Percentiles rank a stretch among this genome's conserved stretches.
phyloP scores from a whole-genome alignment of 2,113 vertebrate genomes.

The Esox niger region DNA sequence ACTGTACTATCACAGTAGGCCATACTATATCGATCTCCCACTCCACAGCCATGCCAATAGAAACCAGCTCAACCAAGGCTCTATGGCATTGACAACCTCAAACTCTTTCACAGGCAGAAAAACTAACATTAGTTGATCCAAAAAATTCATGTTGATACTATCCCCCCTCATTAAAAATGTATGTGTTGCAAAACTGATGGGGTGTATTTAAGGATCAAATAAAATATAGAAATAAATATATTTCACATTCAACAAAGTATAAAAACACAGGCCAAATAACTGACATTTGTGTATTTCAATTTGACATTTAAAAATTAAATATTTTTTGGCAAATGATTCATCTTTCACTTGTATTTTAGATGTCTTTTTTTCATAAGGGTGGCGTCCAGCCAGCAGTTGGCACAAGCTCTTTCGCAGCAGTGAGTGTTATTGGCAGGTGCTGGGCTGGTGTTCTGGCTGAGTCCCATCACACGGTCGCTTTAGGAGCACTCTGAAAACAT shows the following conservation, averaged over 20 bases:
- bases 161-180: background rate
- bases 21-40: background rate
- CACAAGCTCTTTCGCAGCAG: slow-evolving; percentile 17
- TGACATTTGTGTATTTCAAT: no score
- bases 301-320: no score
- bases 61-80: slow-evolving; percentile 19
- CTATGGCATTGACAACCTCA: slow-evolving; percentile 24
- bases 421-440: slow-evolving; percentile 29
- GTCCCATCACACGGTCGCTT: slow-evolving; percentile 5
- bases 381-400: slow-evolving; percentile 26
- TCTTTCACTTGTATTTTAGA: slow-evolving; percentile 10
- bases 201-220: no score
- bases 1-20: background rate
- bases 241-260: no score
- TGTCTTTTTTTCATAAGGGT: no score
- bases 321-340: no score
- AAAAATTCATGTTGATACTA: background rate
- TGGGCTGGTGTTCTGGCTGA: slow-evolving; percentile 30
- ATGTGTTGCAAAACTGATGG: slow-evolving; percentile 24
- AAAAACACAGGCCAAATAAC: no score
- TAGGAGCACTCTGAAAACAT: background rate
- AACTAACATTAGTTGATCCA: slow-evolving; percentile 23
- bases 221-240: no score
- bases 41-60: slow-evolving; percentile 42
- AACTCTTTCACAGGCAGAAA: background rate